phyloP scores from a whole-genome alignment of 2,113 vertebrate genomes.

The Leptocoma aspasia region DNA sequence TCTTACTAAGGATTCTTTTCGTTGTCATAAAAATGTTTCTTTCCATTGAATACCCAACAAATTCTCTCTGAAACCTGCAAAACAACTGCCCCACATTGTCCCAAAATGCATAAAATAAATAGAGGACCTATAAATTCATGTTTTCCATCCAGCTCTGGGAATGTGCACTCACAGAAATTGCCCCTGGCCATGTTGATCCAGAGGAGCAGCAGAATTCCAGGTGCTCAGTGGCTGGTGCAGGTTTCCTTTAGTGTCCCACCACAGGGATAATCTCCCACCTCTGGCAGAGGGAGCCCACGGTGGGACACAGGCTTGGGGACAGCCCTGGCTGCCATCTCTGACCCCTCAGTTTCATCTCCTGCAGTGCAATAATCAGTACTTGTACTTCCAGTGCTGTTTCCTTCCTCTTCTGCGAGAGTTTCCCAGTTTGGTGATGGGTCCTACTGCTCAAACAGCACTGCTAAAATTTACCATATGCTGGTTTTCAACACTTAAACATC shows the following conservation, averaged over 20 bases:
- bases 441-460: not conserved
- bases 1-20: not conserved
- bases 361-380: not conserved
- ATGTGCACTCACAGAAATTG: not conserved
- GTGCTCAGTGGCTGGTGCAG: rapidly evolving
- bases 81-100: not conserved
- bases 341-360: not conserved
- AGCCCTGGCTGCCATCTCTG: not conserved
- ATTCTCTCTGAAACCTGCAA: not conserved
- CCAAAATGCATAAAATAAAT: not conserved
- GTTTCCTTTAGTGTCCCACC: not conserved
- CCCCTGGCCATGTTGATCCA: not conserved
- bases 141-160: not conserved
- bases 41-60: not conserved
- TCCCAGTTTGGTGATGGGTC: not conserved
- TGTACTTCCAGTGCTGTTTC: not conserved
- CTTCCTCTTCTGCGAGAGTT: not conserved
- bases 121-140: not conserved
- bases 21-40: not conserved
- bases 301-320: not conserved
- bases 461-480: conserved; percentile 28
- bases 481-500: conserved; percentile 47
- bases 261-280: not conserved
- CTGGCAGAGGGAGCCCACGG: rapidly evolving
- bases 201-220: not conserved